A percentile compares a stretch with the other conserved stretches of the same genome.
phyloP scores from a whole-genome alignment of 2,888 invertebrate genomes.

The Cryptosula pallasiana region DNA sequence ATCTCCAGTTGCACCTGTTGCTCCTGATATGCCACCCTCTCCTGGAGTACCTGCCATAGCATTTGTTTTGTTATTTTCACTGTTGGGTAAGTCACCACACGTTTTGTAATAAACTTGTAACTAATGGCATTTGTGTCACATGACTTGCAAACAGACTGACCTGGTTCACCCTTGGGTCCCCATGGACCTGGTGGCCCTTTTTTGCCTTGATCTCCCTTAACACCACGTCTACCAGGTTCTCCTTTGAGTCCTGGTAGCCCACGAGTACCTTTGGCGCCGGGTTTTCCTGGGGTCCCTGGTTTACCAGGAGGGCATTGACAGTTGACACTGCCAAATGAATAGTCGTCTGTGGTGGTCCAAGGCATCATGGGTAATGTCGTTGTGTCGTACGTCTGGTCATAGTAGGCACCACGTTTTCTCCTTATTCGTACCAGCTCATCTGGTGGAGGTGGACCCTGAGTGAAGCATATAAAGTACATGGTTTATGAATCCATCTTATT shows the following conservation, averaged over 20 bases:
- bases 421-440: not conserved
- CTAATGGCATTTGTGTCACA: too few species aligned
- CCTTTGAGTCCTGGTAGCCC: not conserved
- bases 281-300: not conserved
- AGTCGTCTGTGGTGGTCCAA: not conserved
- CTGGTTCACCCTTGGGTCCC: not conserved
- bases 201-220: not conserved
- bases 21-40: not conserved
- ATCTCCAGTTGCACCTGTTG: not conserved
- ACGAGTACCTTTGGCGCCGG: not conserved
- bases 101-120: too few species aligned
- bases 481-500: too few species aligned
- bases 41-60: too few species aligned
- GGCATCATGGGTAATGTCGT: not conserved
- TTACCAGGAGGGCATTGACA: not conserved
- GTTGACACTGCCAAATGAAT: not conserved
- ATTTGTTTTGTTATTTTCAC: too few species aligned
- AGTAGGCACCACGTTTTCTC: not conserved
- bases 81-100: too few species aligned
- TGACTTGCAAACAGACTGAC: too few species aligned
- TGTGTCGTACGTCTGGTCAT: not conserved
- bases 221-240: not conserved
- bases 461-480: too few species aligned
- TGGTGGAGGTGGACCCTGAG: not conserved
- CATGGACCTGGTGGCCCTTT: not conserved